Conservation (phyloP, 2,797 vertebrate species). For the Danio albolineatus region DNA sequence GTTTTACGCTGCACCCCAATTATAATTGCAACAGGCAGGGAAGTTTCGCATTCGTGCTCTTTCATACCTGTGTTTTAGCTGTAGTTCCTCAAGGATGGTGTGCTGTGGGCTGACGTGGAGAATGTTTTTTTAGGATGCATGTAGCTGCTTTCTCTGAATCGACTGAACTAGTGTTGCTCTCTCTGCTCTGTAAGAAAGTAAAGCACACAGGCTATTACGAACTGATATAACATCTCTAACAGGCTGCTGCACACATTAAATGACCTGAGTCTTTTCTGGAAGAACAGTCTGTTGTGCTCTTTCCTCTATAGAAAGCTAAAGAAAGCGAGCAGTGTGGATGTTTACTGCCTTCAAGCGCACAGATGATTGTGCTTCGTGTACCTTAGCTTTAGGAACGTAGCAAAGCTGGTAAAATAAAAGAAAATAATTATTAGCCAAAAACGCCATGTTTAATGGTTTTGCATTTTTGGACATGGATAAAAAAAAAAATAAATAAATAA, state of each 20-base stretch:
- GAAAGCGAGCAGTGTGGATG: background rate
- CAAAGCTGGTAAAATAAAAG: no score
- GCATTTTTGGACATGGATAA: no score
- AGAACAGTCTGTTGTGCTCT: background rate
- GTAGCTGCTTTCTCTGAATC: conserved; percentile 9
- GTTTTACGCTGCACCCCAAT: no score
- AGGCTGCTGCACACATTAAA: conserved; percentile 5
- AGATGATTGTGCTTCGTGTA: background rate
- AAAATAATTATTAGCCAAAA: no score
- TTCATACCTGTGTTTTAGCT: conserved; percentile 7
- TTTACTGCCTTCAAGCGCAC: background rate
- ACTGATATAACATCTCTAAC: conserved; percentile 16
- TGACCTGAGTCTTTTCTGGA: background rate
- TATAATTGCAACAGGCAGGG: conserved; percentile 2
- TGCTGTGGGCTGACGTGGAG: background rate
- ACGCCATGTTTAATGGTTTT: no score
- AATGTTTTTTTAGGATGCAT: conserved; percentile 19
- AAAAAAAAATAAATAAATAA: no score
- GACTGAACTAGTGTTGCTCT: conserved; percentile 13
- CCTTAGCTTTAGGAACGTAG: background rate
- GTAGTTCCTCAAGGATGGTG: conserved; percentile 18
- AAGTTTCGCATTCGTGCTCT: conserved; percentile 10
- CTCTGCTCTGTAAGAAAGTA: background rate
- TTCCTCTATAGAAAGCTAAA: background rate
- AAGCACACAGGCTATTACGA: background rate